Percentiles rank a stretch among this genome's conserved stretches.
These are phyloP conservation scores for Hyla sarda DNA, from an alignment of 2,113 vertebrate genomes.

Conservation along the genomic window DNA sequence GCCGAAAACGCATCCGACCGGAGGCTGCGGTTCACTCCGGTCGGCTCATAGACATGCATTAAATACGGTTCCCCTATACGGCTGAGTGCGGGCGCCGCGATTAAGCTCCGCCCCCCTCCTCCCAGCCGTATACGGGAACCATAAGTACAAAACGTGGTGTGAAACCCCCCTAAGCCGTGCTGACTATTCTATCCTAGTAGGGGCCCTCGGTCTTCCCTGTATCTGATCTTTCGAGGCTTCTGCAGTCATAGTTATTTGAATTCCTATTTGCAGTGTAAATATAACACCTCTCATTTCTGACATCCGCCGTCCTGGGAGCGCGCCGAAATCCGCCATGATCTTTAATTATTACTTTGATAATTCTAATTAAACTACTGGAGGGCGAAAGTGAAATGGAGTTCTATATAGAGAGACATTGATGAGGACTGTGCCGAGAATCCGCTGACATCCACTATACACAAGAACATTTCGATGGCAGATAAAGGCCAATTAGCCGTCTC, in stretches of 20 bases:
- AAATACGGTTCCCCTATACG: too few relatives aligned
- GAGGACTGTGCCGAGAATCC: background rate
- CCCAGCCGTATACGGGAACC: too few relatives aligned
- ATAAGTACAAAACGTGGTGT: too few relatives aligned
- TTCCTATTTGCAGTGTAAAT: background rate
- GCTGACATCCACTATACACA: background rate
- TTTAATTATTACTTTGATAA: conserved; percentile 14
- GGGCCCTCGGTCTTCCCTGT: background rate
- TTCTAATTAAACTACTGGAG: background rate
- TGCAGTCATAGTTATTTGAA: background rate
- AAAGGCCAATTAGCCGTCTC: conserved; percentile 19
- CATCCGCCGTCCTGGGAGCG: background rate
- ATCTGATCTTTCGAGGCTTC: background rate
- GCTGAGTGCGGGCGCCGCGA: too few relatives aligned
- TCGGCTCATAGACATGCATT: too few relatives aligned
- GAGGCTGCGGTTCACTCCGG: too few relatives aligned
- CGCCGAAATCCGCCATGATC: background rate
- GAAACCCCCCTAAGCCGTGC: too few relatives aligned
- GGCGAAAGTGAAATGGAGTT: background rate
- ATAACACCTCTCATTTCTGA: background rate
- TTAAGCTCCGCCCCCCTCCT: too few relatives aligned
- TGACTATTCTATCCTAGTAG: too few relatives aligned
- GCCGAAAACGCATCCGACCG: too few relatives aligned
- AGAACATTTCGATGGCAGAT: conserved; percentile 15
- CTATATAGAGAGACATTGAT: background rate